Evolutionary conservation across 2,797 vertebrate species (phyloP), one percentile per base, ranked within the genome.

Genomic region (Pelodytes ibericus): DNA sequence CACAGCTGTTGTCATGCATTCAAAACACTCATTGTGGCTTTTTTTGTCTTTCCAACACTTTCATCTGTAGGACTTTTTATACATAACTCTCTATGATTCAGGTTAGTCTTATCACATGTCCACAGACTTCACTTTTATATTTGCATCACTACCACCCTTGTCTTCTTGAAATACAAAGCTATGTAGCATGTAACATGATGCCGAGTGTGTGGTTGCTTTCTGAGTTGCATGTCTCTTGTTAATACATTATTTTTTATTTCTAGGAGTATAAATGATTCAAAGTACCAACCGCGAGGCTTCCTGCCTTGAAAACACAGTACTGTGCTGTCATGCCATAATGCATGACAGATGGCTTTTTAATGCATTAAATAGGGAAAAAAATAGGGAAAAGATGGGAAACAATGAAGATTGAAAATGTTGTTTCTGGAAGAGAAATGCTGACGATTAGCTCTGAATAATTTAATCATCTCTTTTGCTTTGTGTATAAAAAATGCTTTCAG

Each of bases 371-470:
- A 53, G 22, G 49, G n/a, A 39, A 39, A 53, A 53, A 22, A 53
- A 22, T 24, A 16, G 13, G 7, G 27, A 31, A 60, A 60, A 31
- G n/a, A 60, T n/a, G 30, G 30, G 31, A 60, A 30, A 33, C 31
- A 36, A 39, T 62, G 31, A 36, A 62, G 15, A 39, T 39, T n/a
- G 31, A 22, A 33, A 33, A 36, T 36, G 33, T 62, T n/a, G n/a
- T 62, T 53, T 53, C 49, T 27, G 60, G 60, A 30, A 33, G 60
- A 39, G 31, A 31, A 62, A 62, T 33, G 20, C 30, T 33, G 31
- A 62, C 22, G 49, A 33, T 39, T 62, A 33, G 33, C 60, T 33
- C 60, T 62, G 60, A 36, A 62, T 62, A 33, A 62, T 62, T 39
- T 62, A 36, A 33, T 31, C 60, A 20, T n/a, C 31, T 62, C 11